Conservation (phyloP, 2,888 invertebrate species). For the Eurytoma californica region DNA sequence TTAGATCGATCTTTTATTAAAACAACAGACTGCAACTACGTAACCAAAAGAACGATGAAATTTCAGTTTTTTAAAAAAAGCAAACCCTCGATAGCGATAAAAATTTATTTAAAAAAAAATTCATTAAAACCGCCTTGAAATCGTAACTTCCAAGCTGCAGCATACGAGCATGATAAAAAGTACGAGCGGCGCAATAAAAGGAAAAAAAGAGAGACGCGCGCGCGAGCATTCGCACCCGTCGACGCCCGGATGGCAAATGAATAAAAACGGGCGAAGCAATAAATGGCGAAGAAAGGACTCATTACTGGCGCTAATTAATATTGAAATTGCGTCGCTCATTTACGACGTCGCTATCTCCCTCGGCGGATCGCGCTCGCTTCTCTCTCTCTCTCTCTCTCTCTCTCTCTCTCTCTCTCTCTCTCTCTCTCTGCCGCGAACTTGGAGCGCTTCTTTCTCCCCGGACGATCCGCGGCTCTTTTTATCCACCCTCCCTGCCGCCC, state of each 20-base stretch:
- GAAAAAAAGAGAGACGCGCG: not conserved
- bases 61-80: no score
- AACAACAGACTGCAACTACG: no score
- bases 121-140: no score
- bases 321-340: slow-evolving; percentile 46
- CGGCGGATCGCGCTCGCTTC: slow-evolving; percentile 1
- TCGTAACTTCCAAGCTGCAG: no score
- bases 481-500: not conserved
- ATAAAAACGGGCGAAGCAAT: slow-evolving; percentile 11
- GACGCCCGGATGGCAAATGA: not conserved
- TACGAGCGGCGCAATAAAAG: not conserved
- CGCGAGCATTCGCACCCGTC: not conserved
- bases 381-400: not conserved
- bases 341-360: not conserved
- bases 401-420: not conserved
- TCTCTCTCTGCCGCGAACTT: not conserved
- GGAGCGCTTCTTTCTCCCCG: not conserved
- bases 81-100: no score
- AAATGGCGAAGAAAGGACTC: slow-evolving; percentile 35
- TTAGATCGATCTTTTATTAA: no score
- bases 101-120: no score
- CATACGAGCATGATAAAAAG: no score
- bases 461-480: not conserved
- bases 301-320: slow-evolving; percentile 46
- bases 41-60: no score